phyloP scores from a whole-genome alignment of 2,888 invertebrate species.

The Drosophila phalerata region DNA sequence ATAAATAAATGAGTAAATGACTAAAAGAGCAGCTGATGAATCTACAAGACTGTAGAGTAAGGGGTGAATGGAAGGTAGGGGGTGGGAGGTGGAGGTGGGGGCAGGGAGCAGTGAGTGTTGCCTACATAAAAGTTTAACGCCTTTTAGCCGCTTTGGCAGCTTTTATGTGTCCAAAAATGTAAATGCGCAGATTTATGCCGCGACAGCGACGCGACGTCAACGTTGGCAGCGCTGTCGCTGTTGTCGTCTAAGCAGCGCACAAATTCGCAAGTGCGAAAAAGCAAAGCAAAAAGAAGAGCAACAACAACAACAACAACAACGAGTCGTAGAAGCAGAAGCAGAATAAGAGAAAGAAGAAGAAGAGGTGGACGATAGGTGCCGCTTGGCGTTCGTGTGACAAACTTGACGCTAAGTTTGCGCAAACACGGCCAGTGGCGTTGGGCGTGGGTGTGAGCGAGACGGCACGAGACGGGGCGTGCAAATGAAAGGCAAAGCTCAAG shows the following conservation, averaged over 20 bases:
- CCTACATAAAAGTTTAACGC: slow-evolving; percentile 41
- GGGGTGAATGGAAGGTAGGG: neutral
- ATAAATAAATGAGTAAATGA: neutral
- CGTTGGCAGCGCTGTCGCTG: slow-evolving; percentile 8
- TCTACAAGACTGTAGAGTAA: neutral
- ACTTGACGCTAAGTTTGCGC: slow-evolving; percentile 79
- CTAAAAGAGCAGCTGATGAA: neutral
- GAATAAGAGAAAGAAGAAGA: slow-evolving; percentile 4
- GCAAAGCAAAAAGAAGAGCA: slow-evolving; percentile 47
- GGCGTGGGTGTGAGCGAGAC: slow-evolving; percentile 66
- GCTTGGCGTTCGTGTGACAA: slow-evolving; percentile 72
- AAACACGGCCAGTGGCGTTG: slow-evolving; percentile 53
- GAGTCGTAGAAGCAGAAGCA: slow-evolving; percentile 10
- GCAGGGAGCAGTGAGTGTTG: neutral
- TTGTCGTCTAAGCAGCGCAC: slow-evolving; percentile 40
- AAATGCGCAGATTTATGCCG: slow-evolving; percentile 67
- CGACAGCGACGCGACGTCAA: slow-evolving; percentile 24
- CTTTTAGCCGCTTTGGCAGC: slow-evolving; percentile 70
- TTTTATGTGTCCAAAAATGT: slow-evolving; percentile 72
- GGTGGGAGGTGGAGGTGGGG: neutral
- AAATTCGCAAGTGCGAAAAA: slow-evolving; percentile 74
- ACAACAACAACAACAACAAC: slow-evolving; percentile 15
- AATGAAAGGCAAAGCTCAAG: slow-evolving; percentile 73
- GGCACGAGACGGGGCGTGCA: slow-evolving; percentile 59
- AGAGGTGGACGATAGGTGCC: slow-evolving; percentile 52